Evolutionary conservation across 2,113 vertebrate species (phyloP).

Genomic region (Nothocercus julius): DNA sequence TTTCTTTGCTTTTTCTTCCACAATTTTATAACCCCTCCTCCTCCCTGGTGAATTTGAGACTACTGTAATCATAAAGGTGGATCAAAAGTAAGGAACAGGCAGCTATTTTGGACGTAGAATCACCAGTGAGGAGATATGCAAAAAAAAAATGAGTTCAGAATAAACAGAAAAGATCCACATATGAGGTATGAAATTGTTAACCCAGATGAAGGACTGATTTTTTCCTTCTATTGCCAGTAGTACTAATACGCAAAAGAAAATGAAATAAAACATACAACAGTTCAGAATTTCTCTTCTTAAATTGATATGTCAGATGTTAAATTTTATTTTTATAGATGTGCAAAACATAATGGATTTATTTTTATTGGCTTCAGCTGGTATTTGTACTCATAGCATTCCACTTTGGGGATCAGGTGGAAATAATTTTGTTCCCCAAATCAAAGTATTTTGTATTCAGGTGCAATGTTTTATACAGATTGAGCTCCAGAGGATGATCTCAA

Average conservation of each 20-base stretch:
- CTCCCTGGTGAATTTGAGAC: neutral
- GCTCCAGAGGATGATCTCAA: neutral
- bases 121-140: neutral
- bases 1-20: neutral
- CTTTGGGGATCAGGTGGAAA: neutral
- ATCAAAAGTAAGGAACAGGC: neutral
- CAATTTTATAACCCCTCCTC: neutral
- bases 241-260: neutral
- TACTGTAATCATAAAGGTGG: fast-evolving
- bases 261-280: neutral
- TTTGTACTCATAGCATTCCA: neutral
- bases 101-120: neutral
- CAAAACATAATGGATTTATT: neutral
- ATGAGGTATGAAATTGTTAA: neutral
- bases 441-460: neutral
- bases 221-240: neutral
- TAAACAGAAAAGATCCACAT: neutral
- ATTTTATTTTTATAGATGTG: neutral
- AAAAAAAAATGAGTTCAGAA: neutral
- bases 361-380: neutral
- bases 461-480: neutral
- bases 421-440: neutral
- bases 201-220: neutral
- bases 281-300: neutral
- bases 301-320: neutral